Percentiles rank a stretch among this genome's conserved stretches.
phyloP scores from a whole-genome alignment of 1,140 invertebrate genomes.

The Caenorhabditis latens region DNA sequence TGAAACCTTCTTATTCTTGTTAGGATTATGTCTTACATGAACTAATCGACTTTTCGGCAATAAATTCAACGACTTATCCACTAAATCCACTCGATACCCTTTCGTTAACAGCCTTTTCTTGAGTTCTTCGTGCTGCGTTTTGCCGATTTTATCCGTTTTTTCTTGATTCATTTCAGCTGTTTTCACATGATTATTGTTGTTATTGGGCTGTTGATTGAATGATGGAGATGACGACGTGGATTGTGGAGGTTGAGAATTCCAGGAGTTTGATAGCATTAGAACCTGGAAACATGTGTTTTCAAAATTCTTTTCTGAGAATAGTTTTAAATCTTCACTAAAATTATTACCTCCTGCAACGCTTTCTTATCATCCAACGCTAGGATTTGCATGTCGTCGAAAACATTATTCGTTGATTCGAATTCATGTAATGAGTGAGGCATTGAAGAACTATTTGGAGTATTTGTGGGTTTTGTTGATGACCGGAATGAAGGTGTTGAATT shows the following conservation, averaged over 20 bases:
- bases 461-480: neutral
- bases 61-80: conserved; percentile 7
- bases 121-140: conserved; percentile 18
- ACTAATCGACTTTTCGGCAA: conserved; percentile 17
- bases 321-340: neutral
- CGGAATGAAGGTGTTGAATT: neutral
- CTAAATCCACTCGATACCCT: conserved; percentile 12
- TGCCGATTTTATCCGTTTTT: neutral
- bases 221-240: neutral
- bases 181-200: conserved; percentile 34
- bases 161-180: neutral
- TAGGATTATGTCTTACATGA: conserved; percentile 8
- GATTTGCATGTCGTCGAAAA: conserved; percentile 44
- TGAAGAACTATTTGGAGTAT: neutral
- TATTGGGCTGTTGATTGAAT: neutral
- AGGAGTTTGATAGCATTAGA: conserved; percentile 14
- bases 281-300: neutral
- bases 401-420: conserved; percentile 33
- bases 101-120: conserved; percentile 21
- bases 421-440: neutral
- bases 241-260: neutral
- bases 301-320: no score
- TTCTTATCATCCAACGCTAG: conserved; percentile 25
- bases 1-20: neutral
- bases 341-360: conserved; percentile 15